Evolutionary conservation across 2,888 invertebrate species (phyloP), one percentile per base, ranked within the genome.

Genomic region (Alsophila aescularia): DNA sequence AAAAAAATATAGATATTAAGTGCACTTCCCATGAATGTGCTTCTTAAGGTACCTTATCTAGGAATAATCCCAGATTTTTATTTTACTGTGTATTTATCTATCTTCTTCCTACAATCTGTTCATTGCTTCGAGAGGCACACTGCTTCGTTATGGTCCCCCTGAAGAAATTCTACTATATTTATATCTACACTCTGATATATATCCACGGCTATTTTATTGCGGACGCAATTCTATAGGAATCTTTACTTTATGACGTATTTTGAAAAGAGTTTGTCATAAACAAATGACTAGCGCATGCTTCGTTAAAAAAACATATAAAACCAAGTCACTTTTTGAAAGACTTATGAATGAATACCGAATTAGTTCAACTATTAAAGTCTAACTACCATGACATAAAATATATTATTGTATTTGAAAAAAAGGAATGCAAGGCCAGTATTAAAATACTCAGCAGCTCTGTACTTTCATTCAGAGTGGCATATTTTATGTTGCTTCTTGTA

Each of bases 21-120:
- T 85, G 90, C 91, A 90, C 91, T 87, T 78, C 29, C 87, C 91
- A 90, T 90, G 87, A 87, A 87, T 88, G 90, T 91, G 91, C 91
- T 90, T 90, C 70, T 90, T 90, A 86, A 82, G 83, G 79, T 81
- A 70, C 70, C 67, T 61, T 52, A 66, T 87, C n/a, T n/a, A 87
- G 80, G 87, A 83, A 68, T 77, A 72, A 27, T 78, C 83, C 90
- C 87, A 78, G 82, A 40, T 40, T 79, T 79, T 84, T 69, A 77
- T 80, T 81, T 69, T 74, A 81, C 72, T 83, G 75, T 87, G 75
- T 83, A 79, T 81, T 78, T 79, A 64, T 72, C 58, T 72, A 69
- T 77, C 78, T 85, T 81, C 78, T 79, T 82, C 79, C 80, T 76
- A 73, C 76, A 74, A 81, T 71, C 72, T 79, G 70, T 72, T 77